Base-by-base conservation (phyloP, 2,797 vertebrate genomes). In the Cossypha heuglini region DNA sequence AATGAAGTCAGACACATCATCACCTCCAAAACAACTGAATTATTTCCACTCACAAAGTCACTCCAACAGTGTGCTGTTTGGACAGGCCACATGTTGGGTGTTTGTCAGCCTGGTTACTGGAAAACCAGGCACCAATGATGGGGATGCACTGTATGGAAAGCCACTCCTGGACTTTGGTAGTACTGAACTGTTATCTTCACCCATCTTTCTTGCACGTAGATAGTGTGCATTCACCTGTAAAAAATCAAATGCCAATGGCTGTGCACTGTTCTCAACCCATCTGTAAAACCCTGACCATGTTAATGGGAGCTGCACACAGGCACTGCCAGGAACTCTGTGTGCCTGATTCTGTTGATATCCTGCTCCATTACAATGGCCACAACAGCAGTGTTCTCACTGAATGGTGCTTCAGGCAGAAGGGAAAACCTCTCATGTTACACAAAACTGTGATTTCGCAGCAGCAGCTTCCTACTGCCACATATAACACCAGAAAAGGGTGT, bases 161-260 rank as follows among this genome's bases (percentile, higher is more conserved):
- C 29, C 79, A 48, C 40, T 51, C 62, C 54, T 43, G 43, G 91
- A 91, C 76, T 91, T 75, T 45, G 93, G 66, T 2, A 90, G 76
- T 5, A 86, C 69, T 6, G 12, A 88, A 28, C 29, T 64, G 62
- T 79, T 95, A 94, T 93, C 91, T 49, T 74, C 75, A 58, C 35
- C 12, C 81, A 91, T 88, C 86, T 68, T 76, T 92, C 74, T 16
- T 22, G 57, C 16, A 5, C 10, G 4, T 42, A 87, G 85, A 54
- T 5, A 43, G 58, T 20, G 51, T 37, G 88, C 61, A 73, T 68
- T 74, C 57, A 83, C 77, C 73, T 91, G 87, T 95, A 90, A 94
- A 95, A 94, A 86, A 81, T 79, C 63, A 94, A 94, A 94, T 59
- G 10, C 85, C 91, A 86, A 86, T 33, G 66, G 85, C 62, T 84